Evolutionary conservation across 2,113 vertebrate species (phyloP).

Genomic region (Caranx ignobilis): DNA sequence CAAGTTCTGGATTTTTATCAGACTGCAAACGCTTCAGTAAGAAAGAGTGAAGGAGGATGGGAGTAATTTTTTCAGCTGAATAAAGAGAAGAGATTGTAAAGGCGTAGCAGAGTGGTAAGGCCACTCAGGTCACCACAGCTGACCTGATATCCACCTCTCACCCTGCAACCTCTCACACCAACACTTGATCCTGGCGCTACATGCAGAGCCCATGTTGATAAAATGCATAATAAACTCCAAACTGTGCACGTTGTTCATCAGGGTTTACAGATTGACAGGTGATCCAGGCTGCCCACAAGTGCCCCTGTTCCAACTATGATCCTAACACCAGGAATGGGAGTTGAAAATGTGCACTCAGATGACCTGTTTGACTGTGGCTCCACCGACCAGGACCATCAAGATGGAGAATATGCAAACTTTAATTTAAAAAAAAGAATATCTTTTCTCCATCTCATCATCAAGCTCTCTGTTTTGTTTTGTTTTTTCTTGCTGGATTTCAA

Average conservation of each 20-base stretch:
- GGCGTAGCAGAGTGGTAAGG: background rate
- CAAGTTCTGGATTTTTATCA: constrained; percentile 20
- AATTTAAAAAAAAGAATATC: background rate
- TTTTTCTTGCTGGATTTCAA: background rate
- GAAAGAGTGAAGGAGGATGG: background rate
- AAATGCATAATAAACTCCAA: background rate
- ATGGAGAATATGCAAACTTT: background rate
- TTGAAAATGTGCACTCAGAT: background rate
- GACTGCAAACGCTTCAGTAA: background rate
- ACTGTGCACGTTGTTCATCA: background rate
- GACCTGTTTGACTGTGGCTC: background rate
- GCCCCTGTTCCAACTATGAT: too few species aligned
- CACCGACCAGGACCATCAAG: background rate
- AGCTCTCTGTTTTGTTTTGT: background rate
- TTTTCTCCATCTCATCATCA: constrained; percentile 8
- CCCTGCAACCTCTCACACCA: background rate
- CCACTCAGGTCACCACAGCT: background rate
- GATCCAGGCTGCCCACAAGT: background rate
- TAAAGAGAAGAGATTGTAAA: background rate
- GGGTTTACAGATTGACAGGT: background rate
- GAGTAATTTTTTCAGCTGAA: background rate
- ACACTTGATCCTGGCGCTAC: background rate
- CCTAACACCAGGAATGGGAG: background rate
- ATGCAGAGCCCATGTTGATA: too few species aligned
- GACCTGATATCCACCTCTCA: constrained; percentile 4